A percentile compares a stretch with the other conserved stretches of the same genome.
Conservation (phyloP, 2,888 invertebrate species). For the Parnassius mnemosyne region DNA sequence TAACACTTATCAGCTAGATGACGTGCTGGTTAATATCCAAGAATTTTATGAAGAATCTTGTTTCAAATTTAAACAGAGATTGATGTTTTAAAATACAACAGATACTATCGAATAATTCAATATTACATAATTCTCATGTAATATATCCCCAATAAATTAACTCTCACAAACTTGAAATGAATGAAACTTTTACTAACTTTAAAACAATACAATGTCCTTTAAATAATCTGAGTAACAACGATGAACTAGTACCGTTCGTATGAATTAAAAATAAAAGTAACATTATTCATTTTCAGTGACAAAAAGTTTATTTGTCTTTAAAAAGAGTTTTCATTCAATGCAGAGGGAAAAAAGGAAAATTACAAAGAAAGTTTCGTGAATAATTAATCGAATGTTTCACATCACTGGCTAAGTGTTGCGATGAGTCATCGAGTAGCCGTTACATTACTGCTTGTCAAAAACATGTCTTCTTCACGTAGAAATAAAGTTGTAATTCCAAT, state of each 20-base stretch:
- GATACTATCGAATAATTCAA: too few relatives aligned
- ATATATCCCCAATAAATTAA: too few relatives aligned
- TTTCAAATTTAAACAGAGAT: too few relatives aligned
- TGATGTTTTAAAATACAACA: too few relatives aligned
- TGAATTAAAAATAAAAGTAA: background rate
- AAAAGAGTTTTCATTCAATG: conserved; percentile 20
- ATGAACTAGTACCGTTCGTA: too few relatives aligned
- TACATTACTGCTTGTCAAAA: conserved; percentile 12
- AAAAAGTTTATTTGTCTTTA: conserved; percentile 19
- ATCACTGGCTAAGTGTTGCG: conserved; percentile 38
- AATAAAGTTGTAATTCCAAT: conserved; percentile 23
- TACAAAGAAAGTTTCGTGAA: conserved; percentile 29
- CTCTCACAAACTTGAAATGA: too few relatives aligned
- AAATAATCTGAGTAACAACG: too few relatives aligned
- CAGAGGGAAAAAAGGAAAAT: conserved; percentile 18
- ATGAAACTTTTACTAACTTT: background rate
- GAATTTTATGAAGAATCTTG: too few relatives aligned
- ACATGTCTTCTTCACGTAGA: background rate
- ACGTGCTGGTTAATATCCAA: too few relatives aligned
- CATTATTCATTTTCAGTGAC: conserved; percentile 19
- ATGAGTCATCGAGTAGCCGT: conserved; percentile 48
- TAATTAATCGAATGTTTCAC: conserved; percentile 32
- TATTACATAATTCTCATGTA: too few relatives aligned
- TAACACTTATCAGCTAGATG: too few relatives aligned
- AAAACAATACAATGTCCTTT: background rate